Evolutionary conservation across 2,113 vertebrate species (phyloP), one percentile per base, ranked within the genome.

Genomic region (Nothobranchius kuhntae): DNA sequence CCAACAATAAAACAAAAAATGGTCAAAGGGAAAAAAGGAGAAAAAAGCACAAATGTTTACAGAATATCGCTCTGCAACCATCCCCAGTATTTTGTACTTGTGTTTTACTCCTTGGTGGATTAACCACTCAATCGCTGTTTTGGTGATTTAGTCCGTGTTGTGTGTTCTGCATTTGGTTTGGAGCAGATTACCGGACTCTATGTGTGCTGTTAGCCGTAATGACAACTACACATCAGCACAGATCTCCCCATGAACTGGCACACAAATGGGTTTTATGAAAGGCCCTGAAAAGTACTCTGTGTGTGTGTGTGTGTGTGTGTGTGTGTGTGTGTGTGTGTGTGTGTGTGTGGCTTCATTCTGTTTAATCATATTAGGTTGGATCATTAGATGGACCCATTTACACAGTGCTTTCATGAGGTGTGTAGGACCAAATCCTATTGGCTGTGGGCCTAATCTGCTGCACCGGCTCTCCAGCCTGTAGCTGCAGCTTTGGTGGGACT

Each of bases 341-440:
- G 55, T 53, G 68, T 54, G 64, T 44, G n/a, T 65, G 21, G 60
- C 72, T 84, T 86, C 85, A 83, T 86, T 86, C 55, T 55, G 71
- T 86, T 83, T 86, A 91, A 88, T 89, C 82, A 87, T 84, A 83
- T 86, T 87, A 87, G 78, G 63, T 48, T 75, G 85, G 85, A 83
- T 85, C 80, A 90, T 89, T 89, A 83, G 73, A 85, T 80, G 67
- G 84, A 70, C 84, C 72, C 83, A 81, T 88, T 88, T 87, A 79
- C 69, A 72, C 70, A 66, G 79, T 59, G 78, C 68, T 87, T 86
- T 90, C 68, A 85, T 71, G 82, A 86, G 71, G 78, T 77, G 78
- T 75, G 86, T 13, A 47, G 61, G 60, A 77, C 75, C 75, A 85
- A 89, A 89, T 88, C 87, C 91, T 85, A 63, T 88, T 89, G 86